These are phyloP conservation scores for Parus major DNA, from an alignment of 2,113 vertebrate genomes.

Conservation along the genomic window DNA sequence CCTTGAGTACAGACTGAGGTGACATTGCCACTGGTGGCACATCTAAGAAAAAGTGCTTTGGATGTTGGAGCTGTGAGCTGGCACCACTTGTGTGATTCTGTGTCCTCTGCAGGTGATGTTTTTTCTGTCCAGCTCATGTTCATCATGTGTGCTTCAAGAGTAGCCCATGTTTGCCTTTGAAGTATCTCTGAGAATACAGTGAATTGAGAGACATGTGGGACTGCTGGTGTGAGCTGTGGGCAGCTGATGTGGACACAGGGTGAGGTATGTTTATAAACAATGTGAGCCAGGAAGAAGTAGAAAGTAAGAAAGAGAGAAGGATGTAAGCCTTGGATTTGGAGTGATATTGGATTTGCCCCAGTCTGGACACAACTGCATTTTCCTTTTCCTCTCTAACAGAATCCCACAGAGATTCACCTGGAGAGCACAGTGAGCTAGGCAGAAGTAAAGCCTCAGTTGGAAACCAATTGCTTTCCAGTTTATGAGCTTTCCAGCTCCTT, in stretches of 20 bases:
- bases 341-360: background rate
- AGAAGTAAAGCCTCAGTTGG: background rate
- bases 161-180: background rate
- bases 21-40: background rate
- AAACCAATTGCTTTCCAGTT: constrained; percentile 36
- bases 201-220: background rate
- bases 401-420: background rate
- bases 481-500: constrained; percentile 41
- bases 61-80: background rate
- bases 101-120: background rate
- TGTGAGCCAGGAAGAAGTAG: background rate
- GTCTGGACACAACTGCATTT: background rate
- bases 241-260: background rate
- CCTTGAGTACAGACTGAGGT: background rate
- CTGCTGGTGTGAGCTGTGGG: background rate
- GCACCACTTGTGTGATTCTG: background rate
- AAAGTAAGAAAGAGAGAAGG: background rate
- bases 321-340: background rate
- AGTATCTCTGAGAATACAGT: background rate
- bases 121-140: background rate
- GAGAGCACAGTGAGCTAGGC: constrained; percentile 15
- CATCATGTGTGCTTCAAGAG: rapidly evolving
- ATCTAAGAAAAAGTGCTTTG: background rate
- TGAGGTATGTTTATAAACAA: background rate
- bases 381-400: background rate